Evolutionary conservation across 2,797 vertebrate species (phyloP), one percentile per base, ranked within the genome.

Genomic region (Chelmon rostratus): DNA sequence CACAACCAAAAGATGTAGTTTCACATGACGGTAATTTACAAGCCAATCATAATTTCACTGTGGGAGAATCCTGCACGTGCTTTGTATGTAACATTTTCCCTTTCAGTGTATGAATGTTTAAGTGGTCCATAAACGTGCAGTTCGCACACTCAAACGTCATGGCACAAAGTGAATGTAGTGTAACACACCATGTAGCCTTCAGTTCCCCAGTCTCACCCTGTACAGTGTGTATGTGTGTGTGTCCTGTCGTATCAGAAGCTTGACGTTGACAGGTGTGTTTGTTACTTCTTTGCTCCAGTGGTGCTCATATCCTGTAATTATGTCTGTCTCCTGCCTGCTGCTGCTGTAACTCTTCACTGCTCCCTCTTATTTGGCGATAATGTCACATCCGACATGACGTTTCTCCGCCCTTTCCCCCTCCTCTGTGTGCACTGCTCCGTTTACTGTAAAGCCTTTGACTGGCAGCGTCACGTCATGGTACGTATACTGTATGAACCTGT

Each of bases 281-380:
- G 40, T 59, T 70, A 59, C 78, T 86, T 90, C 75, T 75, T 79
- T 71, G 85, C 89, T 88, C 79, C 85, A 75, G 8, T 90, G 84
- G 74, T 83, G 67, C 53, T 80, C 6, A 33, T 50, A 79, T 42
- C n/a, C 33, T 68, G 69, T 64, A 73, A 76, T 76, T 78, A 53
- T 53, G 38, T 72, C n/a, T 68, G 31, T 62, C 42, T 74, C 19
- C 52, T 53, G 37, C 71, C 66, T 47, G 54, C 42, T 50, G 67
- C 37, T 53, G 68, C 69, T 59, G 59, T 44, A 62, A 66, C 74
- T 54, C 86, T 33, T 86, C 73, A 68, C 78, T 61, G 67, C 85
- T 50, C 15, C 15, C 31, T 61, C 61, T 50, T 15, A 31, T 75
- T 78, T 61, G 42, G 38, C 18, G 25, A 50, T 54, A 15, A 25